Evolutionary conservation across 30 jellyfish, hydroid and myxozoan genomes (phyloP).

Genomic region (Cassiopea xamachana): DNA sequence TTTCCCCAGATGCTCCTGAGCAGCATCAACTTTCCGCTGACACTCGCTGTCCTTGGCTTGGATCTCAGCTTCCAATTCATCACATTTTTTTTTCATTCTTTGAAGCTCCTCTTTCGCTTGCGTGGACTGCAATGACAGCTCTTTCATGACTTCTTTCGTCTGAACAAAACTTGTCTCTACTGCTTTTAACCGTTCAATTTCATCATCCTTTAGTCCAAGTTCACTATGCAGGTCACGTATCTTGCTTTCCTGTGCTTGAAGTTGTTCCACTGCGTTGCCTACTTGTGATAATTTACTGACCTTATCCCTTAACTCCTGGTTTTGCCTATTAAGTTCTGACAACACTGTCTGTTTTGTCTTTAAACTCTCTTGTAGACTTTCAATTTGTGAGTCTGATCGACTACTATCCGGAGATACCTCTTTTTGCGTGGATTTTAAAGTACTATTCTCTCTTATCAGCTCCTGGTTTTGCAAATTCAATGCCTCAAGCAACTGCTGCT

Average conservation of each 20-base stretch:
- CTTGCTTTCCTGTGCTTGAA: constrained; percentile 32
- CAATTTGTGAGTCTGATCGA: constrained; percentile 70
- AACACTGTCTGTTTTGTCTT: constrained; percentile 58
- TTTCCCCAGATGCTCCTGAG: constrained; percentile 45
- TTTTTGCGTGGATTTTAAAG: constrained; percentile 17
- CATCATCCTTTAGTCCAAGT: constrained; percentile 73
- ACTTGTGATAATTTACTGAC: constrained; percentile 24
- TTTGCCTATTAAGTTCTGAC: constrained; percentile 79
- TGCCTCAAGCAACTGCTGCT: constrained; percentile 68
- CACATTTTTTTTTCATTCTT: constrained; percentile 17
- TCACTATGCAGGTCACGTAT: constrained; percentile 65
- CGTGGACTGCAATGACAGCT: constrained; percentile 68
- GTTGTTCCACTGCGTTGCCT: constrained; percentile 34
- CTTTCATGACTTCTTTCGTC: constrained; percentile 84
- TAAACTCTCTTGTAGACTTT: constrained; percentile 71
- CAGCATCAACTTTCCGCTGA: constrained; percentile 24
- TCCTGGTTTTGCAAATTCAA: constrained; percentile 73
- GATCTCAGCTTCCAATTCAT: constrained; percentile 54
- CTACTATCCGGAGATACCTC: constrained; percentile 58
- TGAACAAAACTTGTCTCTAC: constrained; percentile 78
- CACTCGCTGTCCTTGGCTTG: constrained; percentile 56
- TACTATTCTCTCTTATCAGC: constrained; percentile 47
- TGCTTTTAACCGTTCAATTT: constrained; percentile 76
- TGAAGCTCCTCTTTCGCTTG: constrained; percentile 62
- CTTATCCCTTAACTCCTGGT: constrained; percentile 71